A percentile compares a stretch with the other conserved stretches of the same genome.
These are phyloP conservation scores for Dinomys branickii DNA, from an alignment of 2,113 vertebrate species.

Conservation along the genomic window DNA sequence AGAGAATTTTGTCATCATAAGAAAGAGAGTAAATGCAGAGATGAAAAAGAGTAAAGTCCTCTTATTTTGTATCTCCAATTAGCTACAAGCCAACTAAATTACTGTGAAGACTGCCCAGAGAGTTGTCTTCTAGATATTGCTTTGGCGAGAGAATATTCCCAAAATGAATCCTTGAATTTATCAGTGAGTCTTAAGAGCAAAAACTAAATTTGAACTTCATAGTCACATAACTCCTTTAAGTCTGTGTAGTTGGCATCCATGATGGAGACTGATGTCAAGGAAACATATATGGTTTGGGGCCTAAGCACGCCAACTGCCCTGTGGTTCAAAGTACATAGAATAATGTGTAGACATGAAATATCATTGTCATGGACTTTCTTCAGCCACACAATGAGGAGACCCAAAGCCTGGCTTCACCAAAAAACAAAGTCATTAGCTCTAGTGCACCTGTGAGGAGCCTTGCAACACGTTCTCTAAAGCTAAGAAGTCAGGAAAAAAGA, in stretches of 20 bases:
- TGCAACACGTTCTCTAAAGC: conserved; percentile 8
- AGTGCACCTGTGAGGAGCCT: not conserved
- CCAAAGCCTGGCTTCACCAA: not conserved
- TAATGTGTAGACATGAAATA: not conserved
- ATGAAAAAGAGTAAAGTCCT: not conserved
- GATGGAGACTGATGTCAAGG: not conserved
- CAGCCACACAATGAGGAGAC: not conserved
- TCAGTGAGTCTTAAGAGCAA: conserved; percentile 44
- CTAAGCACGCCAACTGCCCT: not conserved
- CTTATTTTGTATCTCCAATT: conserved; percentile 52
- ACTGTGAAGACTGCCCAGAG: not conserved
- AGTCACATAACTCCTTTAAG: not conserved
- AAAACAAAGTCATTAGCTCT: not conserved
- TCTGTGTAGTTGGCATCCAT: conserved; percentile 12
- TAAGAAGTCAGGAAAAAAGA: not conserved
- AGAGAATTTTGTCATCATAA: conserved; percentile 20
- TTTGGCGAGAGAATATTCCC: conserved; percentile 16
- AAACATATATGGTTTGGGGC: not conserved
- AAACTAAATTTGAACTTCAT: conserved; percentile 31
- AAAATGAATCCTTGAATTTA: conserved; percentile 48
- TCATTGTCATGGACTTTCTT: not conserved
- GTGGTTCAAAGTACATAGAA: not conserved
- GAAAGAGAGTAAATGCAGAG: conserved; percentile 38
- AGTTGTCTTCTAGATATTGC: not conserved
- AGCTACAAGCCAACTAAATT: conserved; percentile 2